These are phyloP conservation scores for Aricia artaxerxes DNA, from an alignment of 2,888 invertebrate genomes.

Conservation along the genomic window DNA sequence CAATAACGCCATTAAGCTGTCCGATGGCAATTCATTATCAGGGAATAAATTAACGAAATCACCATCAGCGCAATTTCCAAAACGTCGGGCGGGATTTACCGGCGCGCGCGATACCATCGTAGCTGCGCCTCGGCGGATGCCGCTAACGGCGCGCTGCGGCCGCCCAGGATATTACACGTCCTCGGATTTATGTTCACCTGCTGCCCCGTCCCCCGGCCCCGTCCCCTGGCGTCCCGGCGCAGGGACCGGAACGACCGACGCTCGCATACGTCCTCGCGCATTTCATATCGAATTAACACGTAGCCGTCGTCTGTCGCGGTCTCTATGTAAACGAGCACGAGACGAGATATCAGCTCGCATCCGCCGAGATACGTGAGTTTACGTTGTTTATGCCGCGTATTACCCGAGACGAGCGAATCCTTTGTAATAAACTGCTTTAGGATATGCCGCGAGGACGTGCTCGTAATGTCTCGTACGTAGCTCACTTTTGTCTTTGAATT, in stretches of 20 bases:
- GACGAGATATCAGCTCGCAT: background rate
- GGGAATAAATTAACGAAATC: background rate
- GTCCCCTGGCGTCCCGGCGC: background rate
- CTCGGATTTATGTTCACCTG: constrained; percentile 15
- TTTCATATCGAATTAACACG: background rate
- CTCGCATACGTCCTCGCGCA: background rate
- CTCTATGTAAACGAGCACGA: background rate
- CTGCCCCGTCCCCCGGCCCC: background rate
- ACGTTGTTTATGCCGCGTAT: constrained; percentile 13
- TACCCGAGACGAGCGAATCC: constrained; percentile 14
- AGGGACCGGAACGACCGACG: background rate
- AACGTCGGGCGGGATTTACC: constrained; percentile 8
- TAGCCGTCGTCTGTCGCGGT: background rate
- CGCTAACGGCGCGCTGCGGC: constrained; percentile 14
- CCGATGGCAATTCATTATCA: constrained; percentile 4
- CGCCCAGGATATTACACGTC: constrained; percentile 11
- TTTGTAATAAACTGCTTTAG: constrained; percentile 5
- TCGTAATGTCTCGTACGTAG: background rate
- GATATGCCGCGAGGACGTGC: constrained; percentile 3
- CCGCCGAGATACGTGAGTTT: background rate
- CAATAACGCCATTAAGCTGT: constrained; percentile 3
- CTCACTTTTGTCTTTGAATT: background rate
- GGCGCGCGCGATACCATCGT: background rate
- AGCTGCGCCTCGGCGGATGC: background rate
- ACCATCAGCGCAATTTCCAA: constrained; percentile 12